Evolutionary conservation across 2,113 vertebrate genomes (phyloP), one percentile per base, ranked within the genome.

Genomic region (Urocitellus parryii): DNA sequence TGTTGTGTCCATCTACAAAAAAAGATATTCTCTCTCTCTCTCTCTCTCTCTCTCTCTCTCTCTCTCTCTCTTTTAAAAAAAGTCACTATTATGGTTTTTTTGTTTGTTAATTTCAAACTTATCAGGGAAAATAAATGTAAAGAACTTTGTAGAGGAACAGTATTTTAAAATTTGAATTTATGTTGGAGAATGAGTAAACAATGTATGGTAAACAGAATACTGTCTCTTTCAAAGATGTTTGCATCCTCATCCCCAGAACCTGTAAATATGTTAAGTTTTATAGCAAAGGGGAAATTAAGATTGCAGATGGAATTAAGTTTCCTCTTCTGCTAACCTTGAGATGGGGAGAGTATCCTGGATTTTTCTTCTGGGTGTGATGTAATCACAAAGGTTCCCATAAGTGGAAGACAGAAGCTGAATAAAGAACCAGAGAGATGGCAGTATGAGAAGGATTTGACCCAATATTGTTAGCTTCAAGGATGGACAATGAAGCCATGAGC

Each of bases 111-210:
- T 14, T 65, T 87, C n/a, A 53, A 42, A 78, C 27, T 96, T 63
- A 93, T 83, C 11, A 63, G 39, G 42, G 76, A 93, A 90, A 63
- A 53, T 29, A 88, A 16, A 20, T 68, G 37, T 20, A 82, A 87
- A 83, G 39, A 68, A 81, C 24, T 78, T 87, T 87, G 1, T 86
- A 58, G 51, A 82, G 51, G 8, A 76, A 4, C 1, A 8, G 14
- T 76, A 77, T 65, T 92, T 86, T 77, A 78, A 96, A 81, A 37
- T 67, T 45, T 63, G 37, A 76, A 76, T 80, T 95, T 72, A 29
- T 29, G 4, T 78, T 88, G 56, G 39, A 18, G 22, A 79, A 70
- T 61, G 39, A 83, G 7, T 72, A 78, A 82, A 94, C 8, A 73
- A 61, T 77, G 24, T 67, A 29, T n/a, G 27, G 9, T 74, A 32